Base-by-base conservation (phyloP, 2,888 invertebrate species). In the Meganola albula region DNA sequence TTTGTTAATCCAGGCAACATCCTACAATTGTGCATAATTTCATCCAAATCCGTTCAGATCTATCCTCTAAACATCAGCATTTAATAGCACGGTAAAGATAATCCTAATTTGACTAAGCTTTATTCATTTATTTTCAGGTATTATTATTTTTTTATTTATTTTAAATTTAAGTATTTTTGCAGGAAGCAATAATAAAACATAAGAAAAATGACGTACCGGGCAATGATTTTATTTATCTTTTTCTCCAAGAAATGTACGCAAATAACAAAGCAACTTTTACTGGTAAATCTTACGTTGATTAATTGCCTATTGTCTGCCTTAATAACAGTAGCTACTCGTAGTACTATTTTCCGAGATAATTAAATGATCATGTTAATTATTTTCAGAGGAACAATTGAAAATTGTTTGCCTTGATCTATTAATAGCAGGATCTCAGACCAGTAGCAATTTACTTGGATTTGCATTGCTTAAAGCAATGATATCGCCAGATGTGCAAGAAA, bases 401-500 rank as follows among this genome's bases (percentile, higher is more conserved):
- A 57, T 70, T 2, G 72, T 91, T 2, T 91, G 92, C 46, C 62
- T 92, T 50, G 92, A 93, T 58, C 68, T 92, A 10, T 85, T 93
- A 26, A 88, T 92, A 71, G 92, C 92, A n/a, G 92, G 92, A 1
- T 88, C 90, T 0, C 91, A 92, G 63, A 92, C 92, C 0, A 92
- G 92, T 0, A 90, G 90, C 40, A 91, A 90, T 49, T 83, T 89
- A 0, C 63, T 92, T 22, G 86, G 88, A 24, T 90, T 89, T 51
- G 87, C 88, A 0, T 68, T 92, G 27, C 67, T 91, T 2, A 86
- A 86, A 34, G 79, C 89, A 46, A 62, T 90, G 6, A 72, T 87
- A 36, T 76, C 90, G 59, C 88, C 87, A 12, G 70, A 84, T 1
- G 78, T 91, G 34, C 89, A 91, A 55, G 72, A 83, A 12, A 87